A percentile compares a stretch with the other conserved stretches of the same genome.
Evolutionary conservation across 2,888 invertebrate species (phyloP).

Genomic region (Patella pellucida): DNA sequence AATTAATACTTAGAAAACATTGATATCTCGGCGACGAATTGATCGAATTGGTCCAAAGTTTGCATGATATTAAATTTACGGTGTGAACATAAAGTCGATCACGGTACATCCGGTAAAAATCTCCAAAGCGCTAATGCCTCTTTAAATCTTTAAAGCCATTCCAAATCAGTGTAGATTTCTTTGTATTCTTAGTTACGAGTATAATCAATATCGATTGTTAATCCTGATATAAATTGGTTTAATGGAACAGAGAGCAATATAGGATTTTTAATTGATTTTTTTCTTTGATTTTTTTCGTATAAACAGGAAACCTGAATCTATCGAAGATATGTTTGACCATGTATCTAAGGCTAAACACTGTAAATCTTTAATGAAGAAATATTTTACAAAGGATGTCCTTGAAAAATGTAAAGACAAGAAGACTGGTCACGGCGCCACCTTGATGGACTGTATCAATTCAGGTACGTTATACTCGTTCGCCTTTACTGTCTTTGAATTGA

Average conservation of each 20-base stretch:
- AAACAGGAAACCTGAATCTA: constrained; percentile 39
- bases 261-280: no score
- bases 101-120: no score
- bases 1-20: no score
- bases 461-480: constrained; percentile 21
- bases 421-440: constrained; percentile 38
- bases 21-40: no score
- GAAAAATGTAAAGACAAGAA: constrained; percentile 40
- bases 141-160: neutral
- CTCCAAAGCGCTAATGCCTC: neutral
- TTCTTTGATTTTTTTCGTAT: neutral
- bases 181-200: neutral
- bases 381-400: constrained; percentile 34
- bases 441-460: constrained; percentile 39
- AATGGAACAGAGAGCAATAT: no score
- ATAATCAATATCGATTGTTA: neutral
- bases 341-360: constrained; percentile 37
- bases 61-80: no score
- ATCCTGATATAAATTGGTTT: no score
- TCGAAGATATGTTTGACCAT: constrained; percentile 43
- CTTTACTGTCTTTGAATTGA: no score
- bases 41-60: no score
- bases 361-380: constrained; percentile 39
- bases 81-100: no score
- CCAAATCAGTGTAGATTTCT: neutral